Conservation (phyloP, 2,888 invertebrate species). For the Melinaea marsaeus region DNA sequence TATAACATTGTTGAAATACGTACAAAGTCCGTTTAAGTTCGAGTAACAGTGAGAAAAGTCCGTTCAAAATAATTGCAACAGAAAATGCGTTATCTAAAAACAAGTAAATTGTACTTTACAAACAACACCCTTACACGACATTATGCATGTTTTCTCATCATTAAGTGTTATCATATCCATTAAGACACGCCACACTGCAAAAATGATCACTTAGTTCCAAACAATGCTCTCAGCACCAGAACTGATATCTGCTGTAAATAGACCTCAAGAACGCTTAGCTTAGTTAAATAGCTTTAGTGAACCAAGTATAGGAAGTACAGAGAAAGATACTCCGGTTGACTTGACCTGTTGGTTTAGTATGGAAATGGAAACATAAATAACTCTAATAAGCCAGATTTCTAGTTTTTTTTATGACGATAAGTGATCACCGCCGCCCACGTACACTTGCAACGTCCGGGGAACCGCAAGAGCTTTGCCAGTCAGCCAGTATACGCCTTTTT, state of each 20-base stretch:
- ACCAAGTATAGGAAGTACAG: slow-evolving; percentile 9
- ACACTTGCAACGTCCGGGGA: too few relatives aligned
- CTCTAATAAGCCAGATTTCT: too few relatives aligned
- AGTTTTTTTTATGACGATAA: too few relatives aligned
- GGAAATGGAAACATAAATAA: too few relatives aligned
- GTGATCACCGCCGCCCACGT: too few relatives aligned
- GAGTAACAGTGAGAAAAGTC: too few relatives aligned
- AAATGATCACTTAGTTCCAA: slow-evolving; percentile 19
- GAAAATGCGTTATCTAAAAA: neutral
- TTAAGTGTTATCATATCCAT: slow-evolving; percentile 21
- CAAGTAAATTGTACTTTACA: slow-evolving; percentile 10
- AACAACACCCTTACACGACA: slow-evolving; percentile 26
- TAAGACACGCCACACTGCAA: slow-evolving; percentile 19
- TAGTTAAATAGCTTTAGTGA: slow-evolving; percentile 20
- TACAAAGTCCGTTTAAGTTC: too few relatives aligned
- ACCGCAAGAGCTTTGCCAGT: too few relatives aligned
- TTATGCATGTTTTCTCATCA: slow-evolving; percentile 29
- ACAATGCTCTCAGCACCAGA: slow-evolving; percentile 7
- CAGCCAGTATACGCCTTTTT: too few relatives aligned
- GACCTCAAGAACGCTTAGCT: slow-evolving; percentile 12
- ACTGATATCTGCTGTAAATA: slow-evolving; percentile 14
- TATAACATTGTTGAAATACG: too few relatives aligned
- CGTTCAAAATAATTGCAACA: neutral
- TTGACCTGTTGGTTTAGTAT: too few relatives aligned
- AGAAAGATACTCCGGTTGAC: neutral